These are phyloP conservation scores for Novumbra hubbsi DNA, from an alignment of 2,797 vertebrate species.

Conservation along the genomic window DNA sequence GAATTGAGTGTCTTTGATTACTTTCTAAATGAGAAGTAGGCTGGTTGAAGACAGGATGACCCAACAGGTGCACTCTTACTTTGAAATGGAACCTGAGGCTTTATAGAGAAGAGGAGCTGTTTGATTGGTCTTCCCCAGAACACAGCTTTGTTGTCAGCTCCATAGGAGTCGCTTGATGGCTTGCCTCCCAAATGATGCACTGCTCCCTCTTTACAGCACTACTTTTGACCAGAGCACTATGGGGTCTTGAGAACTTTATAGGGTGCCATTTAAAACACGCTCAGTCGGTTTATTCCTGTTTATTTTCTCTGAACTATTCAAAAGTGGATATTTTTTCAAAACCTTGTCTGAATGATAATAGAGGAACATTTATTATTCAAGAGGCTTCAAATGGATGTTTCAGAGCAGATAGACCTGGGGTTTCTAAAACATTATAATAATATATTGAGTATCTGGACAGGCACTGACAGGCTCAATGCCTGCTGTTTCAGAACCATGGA, in stretches of 20 bases:
- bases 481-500: background rate
- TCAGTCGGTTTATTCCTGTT: background rate
- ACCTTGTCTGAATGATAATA: background rate
- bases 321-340: background rate
- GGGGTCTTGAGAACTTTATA: background rate
- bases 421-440: background rate
- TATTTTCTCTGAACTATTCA: background rate
- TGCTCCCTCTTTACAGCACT: background rate
- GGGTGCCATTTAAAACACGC: background rate
- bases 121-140: slow-evolving; percentile 20
- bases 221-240: background rate
- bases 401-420: background rate
- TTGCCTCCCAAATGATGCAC: background rate
- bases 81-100: slow-evolving; percentile 42
- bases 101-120: slow-evolving; percentile 25
- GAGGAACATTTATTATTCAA: background rate
- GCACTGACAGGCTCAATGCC: too few relatives aligned
- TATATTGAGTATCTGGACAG: background rate
- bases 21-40: slow-evolving; percentile 47
- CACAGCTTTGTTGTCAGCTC: slow-evolving; percentile 22
- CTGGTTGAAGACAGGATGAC: slow-evolving; percentile 43
- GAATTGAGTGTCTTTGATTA: slow-evolving; percentile 57
- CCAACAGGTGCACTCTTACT: slow-evolving; percentile 48
- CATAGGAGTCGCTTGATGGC: background rate
- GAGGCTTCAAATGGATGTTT: background rate